These are phyloP conservation scores for Vireo altiloquus DNA, from an alignment of 2,113 vertebrate genomes.

Conservation along the genomic window DNA sequence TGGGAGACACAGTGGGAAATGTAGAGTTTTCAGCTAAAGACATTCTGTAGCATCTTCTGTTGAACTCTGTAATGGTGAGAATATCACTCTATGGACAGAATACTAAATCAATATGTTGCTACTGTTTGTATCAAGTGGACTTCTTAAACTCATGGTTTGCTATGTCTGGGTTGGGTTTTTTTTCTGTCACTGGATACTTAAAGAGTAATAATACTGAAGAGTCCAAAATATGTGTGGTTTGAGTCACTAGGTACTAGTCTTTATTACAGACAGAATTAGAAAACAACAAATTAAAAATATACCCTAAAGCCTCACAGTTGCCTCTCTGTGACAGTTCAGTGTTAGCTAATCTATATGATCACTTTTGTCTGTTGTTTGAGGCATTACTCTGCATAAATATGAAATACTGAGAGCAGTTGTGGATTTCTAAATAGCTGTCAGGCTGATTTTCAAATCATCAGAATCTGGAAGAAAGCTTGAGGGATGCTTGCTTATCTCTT, in stretches of 20 bases:
- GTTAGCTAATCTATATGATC: not conserved
- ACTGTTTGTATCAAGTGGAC: not conserved
- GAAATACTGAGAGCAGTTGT: not conserved
- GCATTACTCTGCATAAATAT: not conserved
- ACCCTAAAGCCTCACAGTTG: not conserved
- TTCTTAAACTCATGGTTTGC: not conserved
- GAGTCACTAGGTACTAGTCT: not conserved
- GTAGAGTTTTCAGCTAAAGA: constrained; percentile 6
- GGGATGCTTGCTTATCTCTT: not conserved
- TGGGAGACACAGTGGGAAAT: constrained; percentile 38
- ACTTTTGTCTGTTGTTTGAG: not conserved
- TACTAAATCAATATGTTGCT: not conserved
- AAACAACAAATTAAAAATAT: not conserved
- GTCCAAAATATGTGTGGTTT: not conserved
- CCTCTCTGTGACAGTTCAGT: not conserved
- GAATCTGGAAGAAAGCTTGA: not conserved
- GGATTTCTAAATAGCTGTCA: not conserved
- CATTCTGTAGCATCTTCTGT: not conserved
- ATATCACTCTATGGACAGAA: not conserved
- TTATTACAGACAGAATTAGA: not conserved
- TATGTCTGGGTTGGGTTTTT: not conserved
- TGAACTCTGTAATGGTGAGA: not conserved
- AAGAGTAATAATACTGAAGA: not conserved
- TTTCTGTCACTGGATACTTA: not conserved
- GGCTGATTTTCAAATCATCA: not conserved